Evolutionary conservation across 2,797 vertebrate species (phyloP), one percentile per base, ranked within the genome.

Genomic region (Selene dorsalis): DNA sequence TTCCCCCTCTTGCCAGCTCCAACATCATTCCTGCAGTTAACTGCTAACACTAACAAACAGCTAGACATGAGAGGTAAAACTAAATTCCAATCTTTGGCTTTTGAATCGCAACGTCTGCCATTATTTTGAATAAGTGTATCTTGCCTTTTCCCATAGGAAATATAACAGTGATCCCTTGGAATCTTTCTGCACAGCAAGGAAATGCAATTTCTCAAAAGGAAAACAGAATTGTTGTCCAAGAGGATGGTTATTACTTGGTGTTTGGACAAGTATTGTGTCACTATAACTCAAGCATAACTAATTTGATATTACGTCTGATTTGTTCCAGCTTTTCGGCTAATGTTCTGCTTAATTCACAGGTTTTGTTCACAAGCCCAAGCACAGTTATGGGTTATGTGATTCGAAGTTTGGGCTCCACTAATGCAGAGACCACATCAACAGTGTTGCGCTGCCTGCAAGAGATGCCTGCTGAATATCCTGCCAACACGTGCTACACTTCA

Each of bases 191-290:
- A 5, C 86, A 86, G 84, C 87, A 71, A 73, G 93, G 93, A 87
- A 90, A 84, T 84, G 82, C 89, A 83, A 83, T 93, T 91, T 91
- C 89, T 67, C 84, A 69, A 77, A 89, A 76, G 61, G 89, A 92
- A 91, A 93, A 94, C 88, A 94, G 84, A 90, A 91, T 93, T 80
- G 84, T 92, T 85, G 90, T 94, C 88, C 93, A 93, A 91, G 90
- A 93, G 72, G 92, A 93, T 32, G 92, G 93, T 86, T 93, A 90
- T 93, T 93, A 93, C 91, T 91, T 93, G 89, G 88, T 95, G 90
- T 94, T 93, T 92, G 92, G 93, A 87, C 91, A 94, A 92, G 93
- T 94, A 93, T 77, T 76, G 85, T 90, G 85, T 92, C 88, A 87
- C 83, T 75, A 66, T 76, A 88, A 88, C 69, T 88, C 75, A 77